phyloP scores from a whole-genome alignment of 2,797 vertebrate species.

The Acrossocheilus fasciatus region DNA sequence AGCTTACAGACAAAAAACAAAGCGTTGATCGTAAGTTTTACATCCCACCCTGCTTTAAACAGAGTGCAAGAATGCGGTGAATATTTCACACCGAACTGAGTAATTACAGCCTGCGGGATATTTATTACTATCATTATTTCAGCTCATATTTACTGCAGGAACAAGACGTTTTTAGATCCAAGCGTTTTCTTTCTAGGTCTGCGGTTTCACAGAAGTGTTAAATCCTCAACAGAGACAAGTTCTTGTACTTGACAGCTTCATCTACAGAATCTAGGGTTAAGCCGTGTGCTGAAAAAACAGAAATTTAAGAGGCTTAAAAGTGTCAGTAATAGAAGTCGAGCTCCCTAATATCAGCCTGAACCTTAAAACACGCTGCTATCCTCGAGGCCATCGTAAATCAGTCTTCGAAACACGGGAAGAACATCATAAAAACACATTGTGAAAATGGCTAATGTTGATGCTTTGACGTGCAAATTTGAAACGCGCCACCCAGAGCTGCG shows the following conservation, averaged over 20 bases:
- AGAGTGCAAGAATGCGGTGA: neutral
- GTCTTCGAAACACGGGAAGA: constrained; percentile 10
- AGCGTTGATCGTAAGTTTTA: neutral
- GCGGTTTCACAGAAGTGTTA: neutral
- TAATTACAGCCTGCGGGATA: neutral
- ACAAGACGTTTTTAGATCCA: neutral
- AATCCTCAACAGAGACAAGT: neutral
- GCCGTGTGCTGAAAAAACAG: neutral
- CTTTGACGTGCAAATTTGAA: constrained; percentile 2
- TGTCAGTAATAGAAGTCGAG: neutral
- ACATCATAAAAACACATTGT: constrained; percentile 3
- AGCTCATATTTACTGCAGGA: constrained; percentile 39
- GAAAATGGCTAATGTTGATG: constrained; percentile 6
- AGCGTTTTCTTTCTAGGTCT: neutral
- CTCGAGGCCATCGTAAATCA: constrained; percentile 19
- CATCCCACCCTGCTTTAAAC: neutral
- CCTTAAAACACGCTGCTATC: neutral
- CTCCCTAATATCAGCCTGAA: neutral
- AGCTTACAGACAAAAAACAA: neutral
- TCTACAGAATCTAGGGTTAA: constrained; percentile 20
- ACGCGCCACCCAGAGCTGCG: neutral
- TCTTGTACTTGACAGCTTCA: neutral
- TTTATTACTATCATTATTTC: constrained; percentile 38
- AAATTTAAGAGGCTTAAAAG: neutral
- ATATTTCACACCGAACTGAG: neutral